Conservation (phyloP, 2,888 invertebrate genomes). For the Lampropteryx suffumata region DNA sequence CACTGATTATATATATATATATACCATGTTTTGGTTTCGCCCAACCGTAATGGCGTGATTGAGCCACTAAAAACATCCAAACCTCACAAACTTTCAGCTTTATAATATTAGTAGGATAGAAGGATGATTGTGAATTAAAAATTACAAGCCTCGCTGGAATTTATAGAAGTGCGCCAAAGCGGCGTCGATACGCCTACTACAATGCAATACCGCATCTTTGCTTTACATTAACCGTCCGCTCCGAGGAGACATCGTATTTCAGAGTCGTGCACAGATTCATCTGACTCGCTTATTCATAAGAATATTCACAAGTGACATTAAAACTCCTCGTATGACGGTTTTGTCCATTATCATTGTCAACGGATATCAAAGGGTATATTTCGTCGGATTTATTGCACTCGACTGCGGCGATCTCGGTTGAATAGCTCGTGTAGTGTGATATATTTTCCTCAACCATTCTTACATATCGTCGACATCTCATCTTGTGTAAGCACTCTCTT, state of each 20-base stretch:
- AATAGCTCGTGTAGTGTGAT: slow-evolving; percentile 53
- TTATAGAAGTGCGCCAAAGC: slow-evolving; percentile 55
- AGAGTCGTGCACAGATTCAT: slow-evolving; percentile 78
- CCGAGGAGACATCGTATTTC: slow-evolving; percentile 68
- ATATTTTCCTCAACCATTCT: slow-evolving; percentile 52
- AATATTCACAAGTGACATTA: slow-evolving; percentile 71
- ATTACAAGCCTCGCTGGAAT: slow-evolving; percentile 30
- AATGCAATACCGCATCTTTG: slow-evolving; percentile 58
- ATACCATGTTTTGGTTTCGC: too few species aligned
- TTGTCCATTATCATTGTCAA: slow-evolving; percentile 66
- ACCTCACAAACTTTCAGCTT: too few species aligned
- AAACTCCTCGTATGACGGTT: slow-evolving; percentile 69
- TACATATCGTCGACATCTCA: slow-evolving; percentile 35
- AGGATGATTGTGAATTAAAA: slow-evolving; percentile 22
- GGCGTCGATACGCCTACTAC: slow-evolving; percentile 68
- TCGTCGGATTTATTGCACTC: slow-evolving; percentile 64
- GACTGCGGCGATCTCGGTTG: slow-evolving; percentile 50
- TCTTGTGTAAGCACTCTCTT: slow-evolving; percentile 35
- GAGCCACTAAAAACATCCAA: too few species aligned
- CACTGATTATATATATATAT: too few species aligned
- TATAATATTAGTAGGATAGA: too few species aligned
- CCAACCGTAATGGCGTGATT: too few species aligned
- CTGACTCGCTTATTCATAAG: slow-evolving; percentile 68
- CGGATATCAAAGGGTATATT: slow-evolving; percentile 64
- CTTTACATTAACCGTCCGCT: slow-evolving; percentile 55